These are phyloP conservation scores for Pao palembangensis DNA, from an alignment of 2,113 vertebrate genomes.

Conservation along the genomic window DNA sequence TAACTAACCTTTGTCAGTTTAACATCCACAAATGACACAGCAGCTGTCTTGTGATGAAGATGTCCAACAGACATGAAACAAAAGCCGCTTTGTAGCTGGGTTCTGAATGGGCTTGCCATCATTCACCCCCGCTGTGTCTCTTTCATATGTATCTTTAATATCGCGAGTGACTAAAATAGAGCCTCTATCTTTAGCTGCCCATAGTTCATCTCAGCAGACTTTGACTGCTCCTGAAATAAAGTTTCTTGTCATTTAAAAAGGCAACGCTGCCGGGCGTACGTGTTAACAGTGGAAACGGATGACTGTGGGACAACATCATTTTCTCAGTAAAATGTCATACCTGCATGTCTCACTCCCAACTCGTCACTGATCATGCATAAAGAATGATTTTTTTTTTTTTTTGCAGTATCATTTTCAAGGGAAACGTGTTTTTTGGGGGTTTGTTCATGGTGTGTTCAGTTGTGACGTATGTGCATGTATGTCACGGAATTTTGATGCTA, in stretches of 20 bases:
- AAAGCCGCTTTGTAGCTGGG: constrained; percentile 19
- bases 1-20: constrained; percentile 19
- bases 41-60: constrained; percentile 1
- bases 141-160: constrained; percentile 68
- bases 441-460: too few relatives aligned
- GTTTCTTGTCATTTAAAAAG: constrained; percentile 16
- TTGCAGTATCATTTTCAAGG: constrained; percentile 11
- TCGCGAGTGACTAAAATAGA: constrained; percentile 63
- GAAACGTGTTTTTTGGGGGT: too few relatives aligned
- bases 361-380: too few relatives aligned
- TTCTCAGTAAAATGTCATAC: not conserved
- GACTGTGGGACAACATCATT: constrained; percentile 10
- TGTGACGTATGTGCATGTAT: too few relatives aligned
- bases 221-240: constrained; percentile 61
- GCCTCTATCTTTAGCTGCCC: constrained; percentile 68
- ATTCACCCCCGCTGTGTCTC: constrained; percentile 46
- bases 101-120: constrained; percentile 45
- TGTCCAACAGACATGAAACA: constrained; percentile 39
- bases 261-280: not conserved
- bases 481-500: too few relatives aligned
- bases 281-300: not conserved
- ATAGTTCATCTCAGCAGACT: constrained; percentile 64
- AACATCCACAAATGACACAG: constrained; percentile 17
- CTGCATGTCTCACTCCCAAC: too few relatives aligned
- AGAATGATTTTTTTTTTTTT: too few relatives aligned